Evolutionary conservation across 2,797 vertebrate species (phyloP), one percentile per base, ranked within the genome.

Genomic region (Lerista edwardsae): DNA sequence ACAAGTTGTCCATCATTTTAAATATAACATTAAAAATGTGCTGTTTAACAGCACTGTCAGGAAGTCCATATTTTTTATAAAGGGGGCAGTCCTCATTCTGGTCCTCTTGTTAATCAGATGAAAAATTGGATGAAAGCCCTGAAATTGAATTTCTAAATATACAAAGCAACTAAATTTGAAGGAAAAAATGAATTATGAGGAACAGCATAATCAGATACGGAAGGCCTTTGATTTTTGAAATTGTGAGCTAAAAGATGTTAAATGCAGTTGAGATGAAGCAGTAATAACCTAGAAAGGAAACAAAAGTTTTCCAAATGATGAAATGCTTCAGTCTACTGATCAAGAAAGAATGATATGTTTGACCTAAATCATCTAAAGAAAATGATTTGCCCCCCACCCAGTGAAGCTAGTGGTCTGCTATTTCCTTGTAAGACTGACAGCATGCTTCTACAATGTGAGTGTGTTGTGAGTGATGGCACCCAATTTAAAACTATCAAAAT

Each of bases 211-310:
- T 93, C 88, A 95, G 85, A 93, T 89, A 92, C 4, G 62, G 90
- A 93, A 92, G 71, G 84, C 90, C 93, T 93, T 86, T 93, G 92
- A 95, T 91, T 87, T 94, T 88, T 85, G 82, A 91, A 94, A 93
- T 93, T 87, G 84, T 87, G 85, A 92, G 87, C 91, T 94, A 95
- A 95, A 93, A 94, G 91, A 89, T 93, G 92, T 69, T 93, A 95
- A 95, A 93, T 93, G 90, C 75, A 95, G 94, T 95, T 94, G 93
- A 92, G 86, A 91, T 86, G 91, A 95, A 93, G 51, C 51, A 55
- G 91, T 90, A 90, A 94, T 94, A 94, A 93, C 87, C 91, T 88
- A 93, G 80, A 84, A 95, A 94, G 88, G 92, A 95, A 95, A 95
- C 84, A 95, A 95, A 94, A 90, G 84, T 88, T 89, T 91, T 86